Evolutionary conservation across 2,888 invertebrate genomes (phyloP).

Genomic region (Hanleya hanleyi): DNA sequence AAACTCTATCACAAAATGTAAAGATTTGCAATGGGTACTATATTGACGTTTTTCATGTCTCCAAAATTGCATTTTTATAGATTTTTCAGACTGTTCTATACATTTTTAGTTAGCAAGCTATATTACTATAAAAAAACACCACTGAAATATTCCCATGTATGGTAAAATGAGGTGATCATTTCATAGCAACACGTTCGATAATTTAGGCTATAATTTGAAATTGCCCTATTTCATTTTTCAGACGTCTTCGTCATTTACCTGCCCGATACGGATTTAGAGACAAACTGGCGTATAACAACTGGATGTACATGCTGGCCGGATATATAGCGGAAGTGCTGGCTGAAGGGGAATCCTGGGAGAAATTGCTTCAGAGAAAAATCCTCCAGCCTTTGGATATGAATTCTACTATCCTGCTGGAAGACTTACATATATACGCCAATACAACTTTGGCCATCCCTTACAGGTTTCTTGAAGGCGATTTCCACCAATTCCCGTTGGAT

Average conservation of each 20-base stretch:
- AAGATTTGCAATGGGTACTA: no score
- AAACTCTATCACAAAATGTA: no score
- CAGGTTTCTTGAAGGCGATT: neutral
- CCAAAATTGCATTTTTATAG: no score
- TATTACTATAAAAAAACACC: no score
- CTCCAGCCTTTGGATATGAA: neutral
- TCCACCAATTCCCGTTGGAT: neutral
- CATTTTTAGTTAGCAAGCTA: no score
- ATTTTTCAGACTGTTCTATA: no score
- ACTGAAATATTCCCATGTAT: no score
- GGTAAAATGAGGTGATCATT: no score
- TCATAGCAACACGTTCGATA: no score
- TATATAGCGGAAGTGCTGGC: neutral
- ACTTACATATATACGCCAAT: neutral
- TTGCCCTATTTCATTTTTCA: neutral
- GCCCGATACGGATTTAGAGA: neutral
- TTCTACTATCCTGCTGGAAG: neutral
- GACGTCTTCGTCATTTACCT: neutral
- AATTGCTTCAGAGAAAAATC: neutral
- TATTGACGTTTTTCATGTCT: no score
- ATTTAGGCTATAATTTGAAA: no score
- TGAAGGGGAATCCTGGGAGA: conserved; percentile 3
- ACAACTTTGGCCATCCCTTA: neutral
- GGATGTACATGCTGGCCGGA: conserved; percentile 5
- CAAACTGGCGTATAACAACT: neutral